These are phyloP conservation scores for Typhlomys cinereus DNA, from an alignment of 2,113 vertebrate genomes.

Conservation along the genomic window DNA sequence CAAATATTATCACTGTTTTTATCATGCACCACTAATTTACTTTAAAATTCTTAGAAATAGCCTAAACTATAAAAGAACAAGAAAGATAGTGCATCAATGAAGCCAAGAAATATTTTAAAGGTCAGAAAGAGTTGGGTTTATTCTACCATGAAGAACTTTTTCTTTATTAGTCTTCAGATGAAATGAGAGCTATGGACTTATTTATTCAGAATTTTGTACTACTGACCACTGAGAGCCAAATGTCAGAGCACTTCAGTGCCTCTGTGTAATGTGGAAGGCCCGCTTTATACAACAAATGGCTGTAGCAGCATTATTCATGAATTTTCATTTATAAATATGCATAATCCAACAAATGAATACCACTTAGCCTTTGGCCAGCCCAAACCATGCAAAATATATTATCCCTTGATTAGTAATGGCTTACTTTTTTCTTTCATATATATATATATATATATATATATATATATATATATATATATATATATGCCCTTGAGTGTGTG, in stretches of 20 bases:
- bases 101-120: background rate
- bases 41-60: constrained; percentile 30
- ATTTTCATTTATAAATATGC: background rate
- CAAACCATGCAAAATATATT: background rate
- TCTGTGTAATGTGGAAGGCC: too few species aligned
- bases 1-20: constrained; percentile 8
- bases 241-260: background rate
- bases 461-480: background rate
- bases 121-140: background rate
- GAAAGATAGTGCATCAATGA: background rate
- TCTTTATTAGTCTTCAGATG: background rate
- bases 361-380: background rate
- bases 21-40: background rate
- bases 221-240: accelerated
- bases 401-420: background rate
- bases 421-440: too few species aligned
- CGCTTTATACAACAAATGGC: background rate
- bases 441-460: too few species aligned
- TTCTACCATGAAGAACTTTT: background rate
- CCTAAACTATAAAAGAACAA: background rate
- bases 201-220: background rate
- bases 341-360: background rate
- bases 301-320: background rate
- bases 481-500: too few species aligned
- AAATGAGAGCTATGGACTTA: background rate